Conservation (phyloP, 2,888 invertebrate species). For the Galerucella calmariensis region DNA sequence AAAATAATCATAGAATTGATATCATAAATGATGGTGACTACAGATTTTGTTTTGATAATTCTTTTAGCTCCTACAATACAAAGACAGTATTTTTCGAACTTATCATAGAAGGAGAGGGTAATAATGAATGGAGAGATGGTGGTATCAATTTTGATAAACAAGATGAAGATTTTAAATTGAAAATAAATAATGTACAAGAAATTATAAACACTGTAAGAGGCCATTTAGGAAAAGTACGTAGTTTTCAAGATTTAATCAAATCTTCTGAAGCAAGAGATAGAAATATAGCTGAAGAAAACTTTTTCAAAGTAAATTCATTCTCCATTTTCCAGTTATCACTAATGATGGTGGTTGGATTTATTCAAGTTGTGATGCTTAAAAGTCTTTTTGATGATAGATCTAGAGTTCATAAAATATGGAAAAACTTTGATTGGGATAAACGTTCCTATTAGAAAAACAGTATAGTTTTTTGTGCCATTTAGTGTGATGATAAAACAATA, state of each 20-base stretch:
- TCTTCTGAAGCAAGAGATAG: constrained; percentile 85
- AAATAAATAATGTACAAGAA: constrained; percentile 74
- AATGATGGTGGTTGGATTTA: constrained; percentile 77
- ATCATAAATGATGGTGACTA: constrained; percentile 77
- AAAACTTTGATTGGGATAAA: constrained; percentile 45
- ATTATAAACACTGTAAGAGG: constrained; percentile 73
- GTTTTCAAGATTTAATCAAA: constrained; percentile 76
- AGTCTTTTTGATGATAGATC: constrained; percentile 77
- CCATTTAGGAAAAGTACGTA: constrained; percentile 71
- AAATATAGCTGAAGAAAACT: constrained; percentile 83
- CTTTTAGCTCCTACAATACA: constrained; percentile 81
- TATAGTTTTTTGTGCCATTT: not conserved
- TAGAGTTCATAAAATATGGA: constrained; percentile 60
- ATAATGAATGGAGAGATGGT: constrained; percentile 66
- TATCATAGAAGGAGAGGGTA: constrained; percentile 71
- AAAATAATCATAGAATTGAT: constrained; percentile 75
- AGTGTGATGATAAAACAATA: not conserved
- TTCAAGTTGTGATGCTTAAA: constrained; percentile 83
- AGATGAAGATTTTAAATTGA: constrained; percentile 69
- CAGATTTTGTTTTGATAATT: constrained; percentile 89
- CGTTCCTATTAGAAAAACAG: not conserved
- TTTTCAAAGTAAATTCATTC: constrained; percentile 83
- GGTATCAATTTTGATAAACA: constrained; percentile 63
- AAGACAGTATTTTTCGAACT: constrained; percentile 89
- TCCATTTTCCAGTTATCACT: constrained; percentile 78